Percentiles rank a stretch among this genome's conserved stretches.
These are phyloP conservation scores for Anguilla marmorata DNA, from an alignment of 2,797 vertebrate species.

Conservation along the genomic window DNA sequence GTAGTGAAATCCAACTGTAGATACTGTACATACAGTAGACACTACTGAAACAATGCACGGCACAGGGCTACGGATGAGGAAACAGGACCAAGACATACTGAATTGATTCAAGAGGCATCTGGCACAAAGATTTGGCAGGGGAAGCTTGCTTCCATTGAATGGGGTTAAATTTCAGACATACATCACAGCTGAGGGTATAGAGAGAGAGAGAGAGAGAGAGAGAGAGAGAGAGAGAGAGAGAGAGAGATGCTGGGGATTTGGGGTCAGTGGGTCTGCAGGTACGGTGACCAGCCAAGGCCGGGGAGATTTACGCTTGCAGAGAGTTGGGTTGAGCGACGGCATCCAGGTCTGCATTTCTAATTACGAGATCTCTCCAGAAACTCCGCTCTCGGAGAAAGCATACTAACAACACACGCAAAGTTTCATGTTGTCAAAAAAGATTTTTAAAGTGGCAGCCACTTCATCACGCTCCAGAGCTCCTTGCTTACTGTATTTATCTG, in stretches of 20 bases:
- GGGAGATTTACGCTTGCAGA: slow-evolving; percentile 30
- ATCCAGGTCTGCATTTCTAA: slow-evolving; percentile 23
- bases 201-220: background rate
- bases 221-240: no score
- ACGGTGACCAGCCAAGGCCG: slow-evolving; percentile 20
- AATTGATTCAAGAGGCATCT: slow-evolving; percentile 24
- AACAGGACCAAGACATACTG: background rate
- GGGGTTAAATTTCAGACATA: slow-evolving; percentile 28
- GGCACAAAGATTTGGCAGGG: slow-evolving; percentile 35
- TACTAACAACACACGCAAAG: background rate
- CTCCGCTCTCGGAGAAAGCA: background rate
- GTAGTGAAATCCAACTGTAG: background rate
- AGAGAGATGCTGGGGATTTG: background rate
- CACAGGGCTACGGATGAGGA: background rate
- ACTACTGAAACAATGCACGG: background rate
- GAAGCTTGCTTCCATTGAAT: slow-evolving; percentile 27
- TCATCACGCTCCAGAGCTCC: background rate
- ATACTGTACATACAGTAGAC: background rate
- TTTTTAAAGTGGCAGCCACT: background rate
- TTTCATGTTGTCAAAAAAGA: background rate
- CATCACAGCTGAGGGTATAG: slow-evolving; percentile 28
- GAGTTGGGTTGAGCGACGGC: background rate
- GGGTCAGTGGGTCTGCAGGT: slow-evolving; percentile 7
- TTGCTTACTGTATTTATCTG: background rate
- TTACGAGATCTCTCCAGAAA: slow-evolving; percentile 14